A percentile compares a stretch with the other conserved stretches of the same genome.
These are phyloP conservation scores for Oncorhynchus kisutch DNA, from an alignment of 2,113 vertebrate genomes.

Conservation along the genomic window DNA sequence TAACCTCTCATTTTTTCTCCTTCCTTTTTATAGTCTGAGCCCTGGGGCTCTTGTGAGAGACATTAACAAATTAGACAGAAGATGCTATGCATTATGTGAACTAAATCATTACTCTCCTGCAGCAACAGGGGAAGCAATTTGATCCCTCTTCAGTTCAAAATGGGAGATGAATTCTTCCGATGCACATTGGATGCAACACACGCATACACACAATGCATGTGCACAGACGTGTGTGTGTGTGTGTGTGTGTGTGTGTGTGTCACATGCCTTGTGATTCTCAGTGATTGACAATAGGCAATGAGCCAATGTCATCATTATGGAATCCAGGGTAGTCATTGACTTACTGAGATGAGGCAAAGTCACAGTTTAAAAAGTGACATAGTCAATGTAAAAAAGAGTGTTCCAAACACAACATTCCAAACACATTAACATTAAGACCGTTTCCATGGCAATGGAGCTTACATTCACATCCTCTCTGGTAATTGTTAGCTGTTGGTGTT, in stretches of 20 bases:
- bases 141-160: constrained; percentile 29
- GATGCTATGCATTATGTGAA: constrained; percentile 42
- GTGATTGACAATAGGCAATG: too few relatives aligned
- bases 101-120: constrained; percentile 39
- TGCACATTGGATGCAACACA: constrained; percentile 13
- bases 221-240: neutral
- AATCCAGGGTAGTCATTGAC: too few relatives aligned
- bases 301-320: too few relatives aligned
- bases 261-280: too few relatives aligned
- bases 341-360: too few relatives aligned
- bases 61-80: constrained; percentile 60
- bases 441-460: neutral
- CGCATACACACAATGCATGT: neutral
- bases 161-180: constrained; percentile 23
- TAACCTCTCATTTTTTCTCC: constrained; percentile 40
- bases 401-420: neutral
- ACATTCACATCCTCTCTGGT: neutral
- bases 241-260: too few relatives aligned
- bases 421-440: neutral
- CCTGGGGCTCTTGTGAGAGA: constrained; percentile 41
- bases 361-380: too few relatives aligned
- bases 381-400: neutral
- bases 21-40: constrained; percentile 48
- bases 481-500: neutral
- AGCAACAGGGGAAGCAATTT: constrained; percentile 23